Base-by-base conservation (phyloP, 2,797 vertebrate genomes). In the Lithobates sylvaticus region DNA sequence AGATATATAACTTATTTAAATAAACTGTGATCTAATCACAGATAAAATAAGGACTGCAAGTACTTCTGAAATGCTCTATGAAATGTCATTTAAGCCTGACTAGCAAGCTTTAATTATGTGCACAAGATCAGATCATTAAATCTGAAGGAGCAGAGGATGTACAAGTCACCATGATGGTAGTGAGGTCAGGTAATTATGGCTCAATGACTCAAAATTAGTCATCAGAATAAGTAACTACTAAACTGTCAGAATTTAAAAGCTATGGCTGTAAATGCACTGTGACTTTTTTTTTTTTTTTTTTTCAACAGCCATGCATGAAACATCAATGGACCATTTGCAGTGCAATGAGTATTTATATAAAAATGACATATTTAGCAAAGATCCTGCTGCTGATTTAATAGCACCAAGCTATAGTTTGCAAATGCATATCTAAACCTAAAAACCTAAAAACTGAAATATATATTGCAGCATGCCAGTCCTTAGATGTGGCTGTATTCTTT, bases 71-170 rank as follows among this genome's bases (percentile, higher is more conserved):
- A 29, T 75, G 32, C 44, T 68, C 64, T 84, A 69, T 84, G 64
- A 76, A 84, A 76, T 84, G 64, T 84, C 29, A 84, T 84, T 76
- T 76, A 39, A 84, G 82, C 36, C 61, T 69, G 27, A 50, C 73
- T 84, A 54, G 42, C 73, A 27, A 76, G 39, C 29, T 44, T 58
- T 84, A 76, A 84, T 84, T 84, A 84, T 58, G 44, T 58, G 61
- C 73, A 76, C 73, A 76, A 68, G 64, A 76, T 83, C 58, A 83
- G 72, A 84, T 84, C 73, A 84, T 84, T 84, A 84, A 69, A 54
- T 76, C 42, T 84, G 61, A 69, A 54, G 82, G 74, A 77, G 39
- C 23, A 76, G 3, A 84, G 42, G 64, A 70, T 21, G 42, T 83
- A 50, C 42, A 67, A 83, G 72, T 69, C 64, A 76, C 73, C 68